Evolutionary conservation across 2,888 invertebrate genomes (phyloP).

Genomic region (Drosophila paranaensis): DNA sequence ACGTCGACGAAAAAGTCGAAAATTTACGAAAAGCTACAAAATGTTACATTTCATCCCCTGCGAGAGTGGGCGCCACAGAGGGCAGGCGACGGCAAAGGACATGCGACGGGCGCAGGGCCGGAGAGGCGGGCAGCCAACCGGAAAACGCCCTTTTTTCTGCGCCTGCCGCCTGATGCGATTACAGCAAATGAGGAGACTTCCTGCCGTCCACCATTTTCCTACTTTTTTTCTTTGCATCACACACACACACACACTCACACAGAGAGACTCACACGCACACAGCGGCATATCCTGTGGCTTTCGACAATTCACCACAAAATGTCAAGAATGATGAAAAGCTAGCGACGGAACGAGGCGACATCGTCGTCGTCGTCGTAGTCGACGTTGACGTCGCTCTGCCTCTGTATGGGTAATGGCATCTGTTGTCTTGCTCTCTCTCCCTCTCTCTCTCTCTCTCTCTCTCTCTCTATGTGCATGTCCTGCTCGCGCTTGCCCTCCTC

Average conservation of each 20-base stretch:
- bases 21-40: constrained; percentile 82
- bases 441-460: constrained; percentile 36
- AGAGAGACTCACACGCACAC: constrained; percentile 49
- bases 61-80: constrained; percentile 35
- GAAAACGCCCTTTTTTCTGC: constrained; percentile 83
- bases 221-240: constrained; percentile 31
- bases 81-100: constrained; percentile 6
- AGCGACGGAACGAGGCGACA: constrained; percentile 53
- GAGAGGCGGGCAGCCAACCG: constrained; percentile 80
- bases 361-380: constrained; percentile 20
- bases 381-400: constrained; percentile 38
- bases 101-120: constrained; percentile 13
- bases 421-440: constrained; percentile 54
- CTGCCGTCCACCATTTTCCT: constrained; percentile 78
- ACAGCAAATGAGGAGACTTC: constrained; percentile 81
- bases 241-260: constrained; percentile 28
- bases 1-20: constrained; percentile 76
- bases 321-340: constrained; percentile 85
- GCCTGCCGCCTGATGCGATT: constrained; percentile 71
- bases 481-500: constrained; percentile 31
- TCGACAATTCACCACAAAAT: constrained; percentile 85
- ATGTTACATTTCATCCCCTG: constrained; percentile 80
- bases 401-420: constrained; percentile 55
- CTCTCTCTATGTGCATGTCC: not conserved
- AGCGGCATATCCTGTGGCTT: constrained; percentile 82